These are phyloP conservation scores for Eubasilissa splendida DNA, from an alignment of 2,888 invertebrate species.

Conservation along the genomic window DNA sequence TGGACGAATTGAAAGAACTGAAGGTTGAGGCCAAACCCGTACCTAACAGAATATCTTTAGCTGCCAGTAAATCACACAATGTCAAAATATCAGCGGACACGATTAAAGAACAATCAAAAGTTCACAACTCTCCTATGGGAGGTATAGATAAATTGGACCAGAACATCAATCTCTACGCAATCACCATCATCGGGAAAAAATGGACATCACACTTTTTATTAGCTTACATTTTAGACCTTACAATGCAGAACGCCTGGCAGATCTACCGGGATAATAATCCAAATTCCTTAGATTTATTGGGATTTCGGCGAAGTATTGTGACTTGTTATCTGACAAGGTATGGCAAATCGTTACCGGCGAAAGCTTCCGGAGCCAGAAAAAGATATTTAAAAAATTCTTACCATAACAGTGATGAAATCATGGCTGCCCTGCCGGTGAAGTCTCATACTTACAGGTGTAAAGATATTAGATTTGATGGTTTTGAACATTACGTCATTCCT, in stretches of 20 bases:
- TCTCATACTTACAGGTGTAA: conserved; percentile 35
- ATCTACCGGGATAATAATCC: conserved; percentile 41
- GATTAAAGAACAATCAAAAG: conserved; percentile 39
- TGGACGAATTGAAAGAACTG: conserved; percentile 38
- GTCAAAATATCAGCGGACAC: neutral
- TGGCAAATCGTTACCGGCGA: conserved; percentile 50
- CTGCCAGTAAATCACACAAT: conserved; percentile 39
- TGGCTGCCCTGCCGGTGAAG: conserved; percentile 3
- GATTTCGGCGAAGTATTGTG: conserved; percentile 57
- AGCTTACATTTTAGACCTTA: conserved; percentile 56
- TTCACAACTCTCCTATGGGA: conserved; percentile 54
- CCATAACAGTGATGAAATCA: conserved; percentile 13
- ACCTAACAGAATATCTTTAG: conserved; percentile 41
- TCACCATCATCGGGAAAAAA: conserved; percentile 58
- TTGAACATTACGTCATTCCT: conserved; percentile 58
- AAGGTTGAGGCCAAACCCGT: conserved; percentile 45
- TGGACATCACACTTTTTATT: conserved; percentile 55
- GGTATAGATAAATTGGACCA: conserved; percentile 58
- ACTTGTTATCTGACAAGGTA: conserved; percentile 56
- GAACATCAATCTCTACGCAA: conserved; percentile 56
- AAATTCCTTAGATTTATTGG: conserved; percentile 55
- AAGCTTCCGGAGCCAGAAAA: conserved; percentile 40
- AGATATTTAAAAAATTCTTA: conserved; percentile 4
- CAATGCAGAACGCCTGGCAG: conserved; percentile 58
- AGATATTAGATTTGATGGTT: conserved; percentile 57